These are phyloP conservation scores for Paracentrotus lividus DNA, from an alignment of 53 echinoderm and acorn worm species.

Conservation along the genomic window DNA sequence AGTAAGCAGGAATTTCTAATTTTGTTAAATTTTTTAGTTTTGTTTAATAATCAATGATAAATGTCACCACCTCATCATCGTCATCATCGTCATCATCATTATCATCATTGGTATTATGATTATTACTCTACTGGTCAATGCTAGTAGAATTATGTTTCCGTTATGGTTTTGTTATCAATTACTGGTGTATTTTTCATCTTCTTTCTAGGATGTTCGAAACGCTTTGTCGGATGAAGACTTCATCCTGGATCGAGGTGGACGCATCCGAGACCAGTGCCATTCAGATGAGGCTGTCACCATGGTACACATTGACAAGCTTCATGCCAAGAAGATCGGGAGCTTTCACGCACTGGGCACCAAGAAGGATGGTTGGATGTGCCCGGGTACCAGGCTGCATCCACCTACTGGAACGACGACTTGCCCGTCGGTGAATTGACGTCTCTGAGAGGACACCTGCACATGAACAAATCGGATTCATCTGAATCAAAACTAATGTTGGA, in stretches of 20 bases:
- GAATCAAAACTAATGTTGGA: neutral
- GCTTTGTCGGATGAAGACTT: constrained; percentile 70
- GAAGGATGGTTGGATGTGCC: constrained; percentile 15
- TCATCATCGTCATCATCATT: no score
- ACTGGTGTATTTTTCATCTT: neutral
- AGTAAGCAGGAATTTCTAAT: no score
- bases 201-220: constrained; percentile 72
- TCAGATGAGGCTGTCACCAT: constrained; percentile 69
- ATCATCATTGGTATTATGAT: no score
- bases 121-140: no score
- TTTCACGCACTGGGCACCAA: neutral
- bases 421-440: neutral
- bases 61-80: no score
- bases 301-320: constrained; percentile 68
- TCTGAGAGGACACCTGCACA: neutral
- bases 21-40: no score
- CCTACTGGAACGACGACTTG: neutral
- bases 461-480: constrained; percentile 8
- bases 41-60: no score
- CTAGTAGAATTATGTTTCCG: no score
- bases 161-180: no score
- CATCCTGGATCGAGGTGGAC: constrained; percentile 79
- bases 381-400: neutral
- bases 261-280: constrained; percentile 56
- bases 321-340: constrained; percentile 49